A percentile compares a stretch with the other conserved stretches of the same genome.
phyloP scores from a whole-genome alignment of 1,140 invertebrate genomes.

The Scaptomyza pallida region DNA sequence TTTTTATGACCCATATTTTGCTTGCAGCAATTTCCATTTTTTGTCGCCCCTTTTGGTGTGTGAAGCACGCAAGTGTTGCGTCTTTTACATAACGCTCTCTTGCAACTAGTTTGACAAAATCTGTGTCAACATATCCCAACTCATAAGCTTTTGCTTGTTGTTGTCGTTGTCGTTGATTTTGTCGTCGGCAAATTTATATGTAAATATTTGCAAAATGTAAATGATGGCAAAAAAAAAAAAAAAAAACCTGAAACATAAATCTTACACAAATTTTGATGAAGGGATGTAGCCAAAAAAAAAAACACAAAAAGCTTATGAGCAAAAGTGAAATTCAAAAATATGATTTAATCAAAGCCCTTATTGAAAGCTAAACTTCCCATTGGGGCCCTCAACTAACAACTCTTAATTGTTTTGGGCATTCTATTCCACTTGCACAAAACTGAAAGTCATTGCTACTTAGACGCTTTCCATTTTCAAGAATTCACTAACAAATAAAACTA shows the following conservation, averaged over 20 bases:
- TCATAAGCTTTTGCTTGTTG: background rate
- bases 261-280: background rate
- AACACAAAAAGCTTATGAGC: slow-evolving; percentile 22
- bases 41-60: slow-evolving; percentile 22
- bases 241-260: slow-evolving; percentile 37
- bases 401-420: slow-evolving; percentile 9
- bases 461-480: slow-evolving; percentile 64
- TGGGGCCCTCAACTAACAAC: background rate
- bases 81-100: slow-evolving; percentile 42
- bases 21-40: slow-evolving; percentile 63
- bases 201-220: slow-evolving; percentile 58
- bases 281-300: slow-evolving; percentile 42
- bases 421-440: slow-evolving; percentile 39
- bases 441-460: slow-evolving; percentile 53
- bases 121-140: slow-evolving; percentile 25
- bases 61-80: background rate
- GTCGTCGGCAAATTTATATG: slow-evolving; percentile 55
- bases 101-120: slow-evolving; percentile 29
- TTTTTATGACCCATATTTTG: slow-evolving; percentile 41
- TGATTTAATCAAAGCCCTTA: background rate
- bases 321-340: slow-evolving; percentile 39
- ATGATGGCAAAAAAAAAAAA: slow-evolving; percentile 32
- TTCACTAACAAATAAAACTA: slow-evolving; percentile 36
- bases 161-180: slow-evolving; percentile 1
- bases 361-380: background rate